A percentile compares a stretch with the other conserved stretches of the same genome.
Evolutionary conservation across 2,113 vertebrate genomes (phyloP).

Genomic region (Paradoxurus hermaphroditus): DNA sequence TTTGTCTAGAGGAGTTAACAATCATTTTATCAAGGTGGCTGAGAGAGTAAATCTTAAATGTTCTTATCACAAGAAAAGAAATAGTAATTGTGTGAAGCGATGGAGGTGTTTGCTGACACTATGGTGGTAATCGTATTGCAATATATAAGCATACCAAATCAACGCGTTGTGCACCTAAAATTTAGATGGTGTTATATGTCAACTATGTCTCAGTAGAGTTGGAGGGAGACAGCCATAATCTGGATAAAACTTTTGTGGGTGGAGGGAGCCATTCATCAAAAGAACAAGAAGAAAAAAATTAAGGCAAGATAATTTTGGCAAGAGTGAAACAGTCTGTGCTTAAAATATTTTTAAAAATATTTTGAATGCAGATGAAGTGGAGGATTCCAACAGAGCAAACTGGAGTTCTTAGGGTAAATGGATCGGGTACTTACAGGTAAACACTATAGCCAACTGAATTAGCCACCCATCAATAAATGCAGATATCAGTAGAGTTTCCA

Average conservation of each 20-base stretch:
- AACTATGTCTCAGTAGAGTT: not conserved
- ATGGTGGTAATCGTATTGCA: not conserved
- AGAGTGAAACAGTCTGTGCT: not conserved
- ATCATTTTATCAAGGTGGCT: not conserved
- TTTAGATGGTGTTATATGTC: not conserved
- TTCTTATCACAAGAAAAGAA: not conserved
- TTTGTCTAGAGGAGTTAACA: not conserved
- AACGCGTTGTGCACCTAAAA: not conserved
- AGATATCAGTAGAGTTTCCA: not conserved
- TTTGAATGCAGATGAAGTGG: not conserved
- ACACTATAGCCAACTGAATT: not conserved
- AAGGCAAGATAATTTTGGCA: not conserved
- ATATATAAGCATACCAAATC: not conserved
- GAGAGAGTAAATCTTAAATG: not conserved
- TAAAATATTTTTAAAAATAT: not conserved
- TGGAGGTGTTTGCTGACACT: not conserved
- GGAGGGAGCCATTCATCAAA: not conserved
- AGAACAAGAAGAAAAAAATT: not conserved
- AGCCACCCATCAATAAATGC: not conserved
- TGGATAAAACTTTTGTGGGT: not conserved
- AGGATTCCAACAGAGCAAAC: not conserved
- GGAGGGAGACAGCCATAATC: accelerated
- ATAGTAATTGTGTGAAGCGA: not conserved
- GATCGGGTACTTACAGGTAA: not conserved
- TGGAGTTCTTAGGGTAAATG: not conserved